phyloP scores from a whole-genome alignment of 2,113 vertebrate genomes.

The Otocyon megalotis region DNA sequence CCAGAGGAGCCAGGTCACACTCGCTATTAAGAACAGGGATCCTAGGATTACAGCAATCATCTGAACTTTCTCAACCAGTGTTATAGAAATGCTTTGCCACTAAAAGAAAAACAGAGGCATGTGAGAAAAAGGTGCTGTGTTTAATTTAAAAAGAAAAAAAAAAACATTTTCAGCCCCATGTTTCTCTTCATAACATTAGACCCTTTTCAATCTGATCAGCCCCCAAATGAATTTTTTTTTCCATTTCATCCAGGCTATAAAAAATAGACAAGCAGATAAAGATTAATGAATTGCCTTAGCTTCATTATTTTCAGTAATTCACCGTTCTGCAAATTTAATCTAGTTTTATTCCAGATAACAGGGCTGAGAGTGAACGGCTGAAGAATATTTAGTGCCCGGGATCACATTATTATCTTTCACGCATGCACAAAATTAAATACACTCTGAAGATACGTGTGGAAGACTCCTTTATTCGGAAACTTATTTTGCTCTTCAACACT shows the following conservation, averaged over 20 bases:
- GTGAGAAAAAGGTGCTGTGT: slow-evolving; percentile 83
- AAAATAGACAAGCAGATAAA: slow-evolving; percentile 67
- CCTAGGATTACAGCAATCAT: slow-evolving; percentile 97
- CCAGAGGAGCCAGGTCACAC: slow-evolving; percentile 98
- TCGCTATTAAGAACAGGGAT: slow-evolving; percentile 96
- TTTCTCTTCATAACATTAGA: slow-evolving; percentile 70
- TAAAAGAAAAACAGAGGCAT: slow-evolving; percentile 90
- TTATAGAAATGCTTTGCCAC: slow-evolving; percentile 98
- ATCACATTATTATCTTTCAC: slow-evolving; percentile 58
- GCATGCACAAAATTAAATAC: slow-evolving; percentile 63
- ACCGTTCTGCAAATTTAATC: slow-evolving; percentile 62
- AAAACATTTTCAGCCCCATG: slow-evolving; percentile 78
- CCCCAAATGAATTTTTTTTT: slow-evolving; percentile 30
- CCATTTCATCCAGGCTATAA: slow-evolving; percentile 52
- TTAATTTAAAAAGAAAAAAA: slow-evolving; percentile 34
- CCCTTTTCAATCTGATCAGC: slow-evolving; percentile 49
- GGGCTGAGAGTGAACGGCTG: slow-evolving; percentile 9
- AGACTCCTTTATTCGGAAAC: background rate
- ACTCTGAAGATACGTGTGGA: background rate
- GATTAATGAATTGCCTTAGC: slow-evolving; percentile 63
- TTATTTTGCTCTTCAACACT: background rate
- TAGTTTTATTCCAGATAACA: slow-evolving; percentile 60
- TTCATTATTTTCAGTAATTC: slow-evolving; percentile 68
- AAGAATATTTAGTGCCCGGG: slow-evolving; percentile 57
- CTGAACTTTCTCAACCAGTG: slow-evolving; percentile 98